Conservation (phyloP, 2,113 vertebrate genomes). For the Calonectris borealis region DNA sequence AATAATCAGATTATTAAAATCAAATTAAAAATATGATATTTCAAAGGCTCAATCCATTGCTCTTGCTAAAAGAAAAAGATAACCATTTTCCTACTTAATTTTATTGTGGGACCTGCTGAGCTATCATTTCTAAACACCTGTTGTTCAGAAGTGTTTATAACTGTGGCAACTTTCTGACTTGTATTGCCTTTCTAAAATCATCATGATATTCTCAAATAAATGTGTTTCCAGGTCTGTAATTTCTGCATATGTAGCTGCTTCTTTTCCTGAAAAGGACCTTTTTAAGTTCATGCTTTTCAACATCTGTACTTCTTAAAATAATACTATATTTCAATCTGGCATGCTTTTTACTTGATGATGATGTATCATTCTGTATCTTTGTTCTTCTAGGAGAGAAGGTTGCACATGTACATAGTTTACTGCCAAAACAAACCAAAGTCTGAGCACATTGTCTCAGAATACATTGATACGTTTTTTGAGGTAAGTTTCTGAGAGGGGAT, state of each 20-base stretch:
- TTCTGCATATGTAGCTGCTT: background rate
- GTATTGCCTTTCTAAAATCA: background rate
- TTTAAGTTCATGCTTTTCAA: background rate
- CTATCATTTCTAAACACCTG: background rate
- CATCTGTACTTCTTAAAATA: background rate
- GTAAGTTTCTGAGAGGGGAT: conserved; percentile 67
- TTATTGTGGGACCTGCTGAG: background rate
- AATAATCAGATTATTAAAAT: background rate
- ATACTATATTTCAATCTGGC: background rate
- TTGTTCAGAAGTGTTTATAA: background rate
- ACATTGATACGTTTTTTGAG: conserved; percentile 98
- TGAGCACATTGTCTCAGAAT: conserved; percentile 96
- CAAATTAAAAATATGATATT: background rate
- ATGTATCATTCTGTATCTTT: conserved; percentile 11
- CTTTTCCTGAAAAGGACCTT: background rate
- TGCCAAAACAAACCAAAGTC: conserved; percentile 99
- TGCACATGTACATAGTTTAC: conserved; percentile 99
- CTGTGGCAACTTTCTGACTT: background rate
- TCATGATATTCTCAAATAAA: background rate
- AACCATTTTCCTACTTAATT: background rate
- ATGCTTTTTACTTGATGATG: background rate
- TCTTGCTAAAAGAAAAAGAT: background rate
- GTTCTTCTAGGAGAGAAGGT: conserved; percentile 86
- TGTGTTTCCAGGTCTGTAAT: background rate
- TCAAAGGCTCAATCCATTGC: background rate